Evolutionary conservation across 2,113 vertebrate genomes (phyloP).

Genomic region (Cettia cetti): DNA sequence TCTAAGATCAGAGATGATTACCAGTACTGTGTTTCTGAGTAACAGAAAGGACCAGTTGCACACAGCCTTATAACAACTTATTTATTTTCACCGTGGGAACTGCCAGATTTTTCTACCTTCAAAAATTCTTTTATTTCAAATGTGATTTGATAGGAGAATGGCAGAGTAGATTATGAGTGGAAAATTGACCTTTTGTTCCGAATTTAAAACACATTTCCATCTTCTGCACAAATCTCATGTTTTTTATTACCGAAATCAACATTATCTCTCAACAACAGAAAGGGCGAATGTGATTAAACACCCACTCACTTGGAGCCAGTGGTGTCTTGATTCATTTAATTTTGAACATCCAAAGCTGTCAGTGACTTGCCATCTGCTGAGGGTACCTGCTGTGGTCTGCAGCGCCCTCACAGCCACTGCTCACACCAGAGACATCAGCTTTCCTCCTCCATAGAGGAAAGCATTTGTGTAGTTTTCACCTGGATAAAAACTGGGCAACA

Average conservation of each 20-base stretch:
- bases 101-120: neutral
- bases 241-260: slow-evolving; percentile 33
- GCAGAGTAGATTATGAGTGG: neutral
- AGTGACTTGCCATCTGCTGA: slow-evolving; percentile 35
- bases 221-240: neutral
- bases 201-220: slow-evolving; percentile 11
- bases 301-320: slow-evolving; percentile 35
- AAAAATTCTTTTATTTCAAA: neutral
- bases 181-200: slow-evolving; percentile 3
- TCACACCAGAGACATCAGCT: neutral
- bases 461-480: neutral
- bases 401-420: neutral
- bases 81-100: neutral
- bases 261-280: slow-evolving; percentile 14
- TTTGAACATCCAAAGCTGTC: slow-evolving; percentile 25
- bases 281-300: slow-evolving; percentile 39
- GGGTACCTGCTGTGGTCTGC: slow-evolving; percentile 5
- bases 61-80: neutral
- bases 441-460: neutral
- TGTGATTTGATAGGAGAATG: neutral
- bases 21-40: neutral
- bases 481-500: neutral
- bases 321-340: slow-evolving; percentile 48
- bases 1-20: neutral
- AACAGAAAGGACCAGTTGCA: neutral